Base-by-base conservation (phyloP, 2,113 vertebrate genomes). In the Rhabdomys dilectus region DNA sequence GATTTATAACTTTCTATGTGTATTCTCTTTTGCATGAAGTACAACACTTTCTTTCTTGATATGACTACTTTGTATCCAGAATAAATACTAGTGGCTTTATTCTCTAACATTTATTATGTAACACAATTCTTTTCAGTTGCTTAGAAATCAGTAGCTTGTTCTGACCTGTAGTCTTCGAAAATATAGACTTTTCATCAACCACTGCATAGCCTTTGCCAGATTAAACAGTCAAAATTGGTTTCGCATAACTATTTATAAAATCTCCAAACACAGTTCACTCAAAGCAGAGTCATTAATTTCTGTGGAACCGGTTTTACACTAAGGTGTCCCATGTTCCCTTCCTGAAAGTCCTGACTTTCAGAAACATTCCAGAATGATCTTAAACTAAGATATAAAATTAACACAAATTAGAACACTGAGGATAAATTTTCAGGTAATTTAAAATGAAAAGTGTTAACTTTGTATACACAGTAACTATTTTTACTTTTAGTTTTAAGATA, bases 351-450 rank as follows among this genome's bases (percentile, higher is more conserved):
- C 24, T 51, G 80, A 56, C 60, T 2, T 2, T 45, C 51, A 53
- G 64, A 84, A 31, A 15, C 3, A 86, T 19, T 1, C 6, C 4
- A 60, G 70, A 72, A 34, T 56, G 0, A 91, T 85, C 15, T 84
- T 94, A 9, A 93, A 88, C 31, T 85, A 53, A 93, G 88, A 62
- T 45, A 88, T 31, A n/a, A 19, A 95, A 64, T 51, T 64, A 75
- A 64, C 6, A 94, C 36, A 89, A 88, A 77, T 42, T 29, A 73
- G 6, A 91, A 8, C 8, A 81, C 1, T 45, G 3, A 88, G 31
- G 11, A 73, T 68, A 7, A 93, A 70, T 53, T 75, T 31, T 11
- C 26, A 84, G 21, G 26, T 76, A 75, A 77, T 86, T 89, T 3
- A 10, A 89, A 89, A 39, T 11, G 34, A 15, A 77, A 91, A 78